A percentile compares a stretch with the other conserved stretches of the same genome.
These are phyloP conservation scores for Drosophila austrosaltans DNA, from an alignment of 2,888 invertebrate genomes.

Conservation along the genomic window DNA sequence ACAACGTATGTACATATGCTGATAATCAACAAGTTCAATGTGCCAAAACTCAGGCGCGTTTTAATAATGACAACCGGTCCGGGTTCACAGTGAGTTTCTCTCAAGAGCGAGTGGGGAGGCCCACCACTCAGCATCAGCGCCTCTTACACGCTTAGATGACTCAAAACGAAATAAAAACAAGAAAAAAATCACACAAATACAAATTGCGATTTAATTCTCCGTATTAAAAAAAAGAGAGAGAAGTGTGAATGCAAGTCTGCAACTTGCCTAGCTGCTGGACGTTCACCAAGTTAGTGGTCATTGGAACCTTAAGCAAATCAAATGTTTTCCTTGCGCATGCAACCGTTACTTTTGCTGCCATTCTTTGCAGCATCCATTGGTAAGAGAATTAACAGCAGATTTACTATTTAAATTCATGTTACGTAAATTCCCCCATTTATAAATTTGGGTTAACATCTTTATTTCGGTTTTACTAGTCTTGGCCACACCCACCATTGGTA, in stretches of 20 bases:
- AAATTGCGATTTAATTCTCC: slow-evolving; percentile 10
- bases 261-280: not conserved
- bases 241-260: not conserved
- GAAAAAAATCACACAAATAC: slow-evolving; percentile 3
- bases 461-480: slow-evolving; percentile 17
- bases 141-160: slow-evolving; percentile 1
- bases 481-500: slow-evolving; percentile 54
- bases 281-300: slow-evolving; percentile 3
- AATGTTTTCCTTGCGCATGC: not conserved
- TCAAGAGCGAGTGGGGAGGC: slow-evolving; percentile 19
- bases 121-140: not conserved
- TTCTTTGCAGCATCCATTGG: not conserved
- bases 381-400: not conserved
- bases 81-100: slow-evolving; percentile 19
- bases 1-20: not conserved
- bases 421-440: no score
- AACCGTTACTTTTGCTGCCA: not conserved
- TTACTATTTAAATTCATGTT: not conserved
- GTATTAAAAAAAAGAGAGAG: not conserved
- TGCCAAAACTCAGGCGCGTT: slow-evolving; percentile 24
- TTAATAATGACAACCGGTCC: slow-evolving; percentile 36
- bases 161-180: slow-evolving; percentile 5
- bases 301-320: not conserved
- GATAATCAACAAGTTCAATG: slow-evolving; percentile 35
- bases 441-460: not conserved